phyloP scores from a whole-genome alignment of 2,113 vertebrate species.

The Tragulus kanchil region DNA sequence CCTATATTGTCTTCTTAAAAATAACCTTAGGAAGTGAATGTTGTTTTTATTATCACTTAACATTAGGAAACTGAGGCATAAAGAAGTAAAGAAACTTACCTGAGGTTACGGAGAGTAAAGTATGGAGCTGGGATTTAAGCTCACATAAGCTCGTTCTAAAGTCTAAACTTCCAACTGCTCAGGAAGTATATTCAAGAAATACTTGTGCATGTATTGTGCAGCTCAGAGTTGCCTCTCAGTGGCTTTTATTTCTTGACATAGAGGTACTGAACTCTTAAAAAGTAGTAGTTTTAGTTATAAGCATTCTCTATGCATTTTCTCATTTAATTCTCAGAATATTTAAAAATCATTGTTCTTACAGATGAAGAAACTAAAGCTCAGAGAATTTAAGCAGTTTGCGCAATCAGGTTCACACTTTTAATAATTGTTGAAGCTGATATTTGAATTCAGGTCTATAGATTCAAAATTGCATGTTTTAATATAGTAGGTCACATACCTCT shows the following conservation, averaged over 20 bases:
- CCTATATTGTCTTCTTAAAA: neutral
- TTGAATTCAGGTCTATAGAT: neutral
- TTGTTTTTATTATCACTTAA: neutral
- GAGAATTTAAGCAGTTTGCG: conserved; percentile 19
- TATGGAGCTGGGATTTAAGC: neutral
- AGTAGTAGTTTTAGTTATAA: neutral
- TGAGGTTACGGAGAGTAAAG: neutral
- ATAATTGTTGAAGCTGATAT: neutral
- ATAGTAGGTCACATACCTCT: neutral
- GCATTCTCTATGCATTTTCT: neutral
- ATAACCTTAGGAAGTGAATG: neutral
- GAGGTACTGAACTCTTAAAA: neutral
- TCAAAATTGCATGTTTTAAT: neutral
- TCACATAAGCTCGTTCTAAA: neutral
- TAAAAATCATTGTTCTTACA: neutral
- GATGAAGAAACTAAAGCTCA: neutral
- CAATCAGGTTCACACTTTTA: neutral
- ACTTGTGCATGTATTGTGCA: neutral
- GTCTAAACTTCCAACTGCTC: neutral
- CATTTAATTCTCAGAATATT: neutral
- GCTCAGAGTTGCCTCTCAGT: neutral
- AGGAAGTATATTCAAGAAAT: neutral
- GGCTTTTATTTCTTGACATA: neutral
- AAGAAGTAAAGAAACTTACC: neutral
- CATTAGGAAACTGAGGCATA: neutral